Evolutionary conservation across 2,888 invertebrate species (phyloP), one percentile per base, ranked within the genome.

Genomic region (Iphiclides podalirius): DNA sequence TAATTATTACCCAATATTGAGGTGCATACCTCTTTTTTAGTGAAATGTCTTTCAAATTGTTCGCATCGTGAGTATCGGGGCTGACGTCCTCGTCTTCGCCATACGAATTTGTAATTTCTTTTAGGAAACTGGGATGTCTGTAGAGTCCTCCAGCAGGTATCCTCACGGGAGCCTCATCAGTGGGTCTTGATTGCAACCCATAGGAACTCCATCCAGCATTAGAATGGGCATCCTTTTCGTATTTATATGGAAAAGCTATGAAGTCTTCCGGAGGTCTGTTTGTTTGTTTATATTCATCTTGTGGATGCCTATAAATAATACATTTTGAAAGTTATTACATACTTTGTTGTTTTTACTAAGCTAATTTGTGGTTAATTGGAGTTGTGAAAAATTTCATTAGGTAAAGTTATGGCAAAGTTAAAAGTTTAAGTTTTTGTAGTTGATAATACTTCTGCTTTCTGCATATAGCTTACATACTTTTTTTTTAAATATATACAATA

Each of bases 101-200:
- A 1, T 58, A 57, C 2, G 58, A 47, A 6, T 53, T 58, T 1
- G 82, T 79, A 13, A 70, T 77, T 1, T 73, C 75, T 28, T 70
- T 78, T 38, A 82, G 84, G 0, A 75, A 61, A 3, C 74, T 74
- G 0, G 76, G 73, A 0, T 69, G 64, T 52, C 74, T 67, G 55
- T 88, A 88, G 0, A 85, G 59, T 0, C 80, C 82, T 1, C 87
- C 87, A 0, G 86, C 87, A 4, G 63, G 63, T 1, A 63, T 54
- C 31, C 62, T 73, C 9, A 73, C 63, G 0, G 83, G 79, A 0
- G 67, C 64, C 48, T 76, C 72, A 1, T 66, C 68, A 0, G 83
- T 84, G 0, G 82, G 81, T 40, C 57, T 72, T 1, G 79, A 69
- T 12, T 80, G 81, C 35, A 76, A 52, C 11, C 56, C 57, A 7